These are phyloP conservation scores for Cacoxenus indagator DNA, from an alignment of 2,888 invertebrate species.

Conservation along the genomic window DNA sequence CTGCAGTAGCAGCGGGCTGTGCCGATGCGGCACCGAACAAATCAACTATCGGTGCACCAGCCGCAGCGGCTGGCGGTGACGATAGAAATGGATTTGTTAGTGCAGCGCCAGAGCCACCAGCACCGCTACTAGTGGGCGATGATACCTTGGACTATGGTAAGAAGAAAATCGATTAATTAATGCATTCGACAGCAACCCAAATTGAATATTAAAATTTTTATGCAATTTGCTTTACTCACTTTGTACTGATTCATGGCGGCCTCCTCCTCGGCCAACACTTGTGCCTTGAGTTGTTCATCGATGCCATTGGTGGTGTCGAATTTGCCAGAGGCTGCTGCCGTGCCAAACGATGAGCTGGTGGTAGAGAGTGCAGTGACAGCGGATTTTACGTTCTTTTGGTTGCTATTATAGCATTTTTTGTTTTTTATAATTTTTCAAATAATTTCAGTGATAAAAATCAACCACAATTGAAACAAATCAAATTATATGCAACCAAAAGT, in stretches of 20 bases:
- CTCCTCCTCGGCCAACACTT: conserved; percentile 95
- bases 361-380: conserved; percentile 90
- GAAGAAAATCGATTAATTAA: conserved; percentile 28
- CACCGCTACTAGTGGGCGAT: conserved; percentile 78
- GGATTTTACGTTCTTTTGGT: conserved; percentile 90
- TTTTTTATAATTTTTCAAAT: conserved; percentile 24
- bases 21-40: conserved; percentile 76
- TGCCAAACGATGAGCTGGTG: conserved; percentile 90
- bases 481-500: conserved; percentile 18
- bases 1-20: conserved; percentile 68
- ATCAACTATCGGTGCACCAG: conserved; percentile 80
- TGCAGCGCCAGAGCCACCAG: conserved; percentile 72
- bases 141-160: conserved; percentile 80
- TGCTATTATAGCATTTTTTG: conserved; percentile 73
- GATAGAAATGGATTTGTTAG: conserved; percentile 89
- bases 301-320: conserved; percentile 82
- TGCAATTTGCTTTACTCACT: conserved; percentile 78
- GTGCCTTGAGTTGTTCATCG: conserved; percentile 87
- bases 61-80: conserved; percentile 75
- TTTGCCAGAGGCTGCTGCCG: conserved; percentile 82
- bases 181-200: not conserved
- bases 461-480: conserved; percentile 27
- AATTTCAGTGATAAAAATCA: conserved; percentile 25
- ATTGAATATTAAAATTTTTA: not conserved
- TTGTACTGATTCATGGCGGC: conserved; percentile 96